Evolutionary conservation across 1,140 invertebrate genomes (phyloP).

Genomic region (Samia ricini): DNA sequence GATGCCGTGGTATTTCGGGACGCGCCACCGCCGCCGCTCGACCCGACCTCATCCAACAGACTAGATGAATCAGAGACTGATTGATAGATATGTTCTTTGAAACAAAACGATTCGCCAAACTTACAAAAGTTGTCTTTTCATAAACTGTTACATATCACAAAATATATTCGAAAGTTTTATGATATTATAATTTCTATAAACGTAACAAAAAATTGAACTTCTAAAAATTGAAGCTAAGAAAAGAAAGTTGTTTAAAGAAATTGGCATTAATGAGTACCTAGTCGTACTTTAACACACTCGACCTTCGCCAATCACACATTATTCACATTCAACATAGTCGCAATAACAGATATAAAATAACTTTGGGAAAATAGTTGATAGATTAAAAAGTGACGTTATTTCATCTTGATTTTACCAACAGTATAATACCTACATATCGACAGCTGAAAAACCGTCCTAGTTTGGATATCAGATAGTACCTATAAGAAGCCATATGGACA

Average conservation of each 20-base stretch:
- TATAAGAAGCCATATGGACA: neutral
- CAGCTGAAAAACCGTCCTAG: neutral
- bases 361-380: too few relatives aligned
- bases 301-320: too few relatives aligned
- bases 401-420: too few relatives aligned
- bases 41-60: conserved; percentile 50
- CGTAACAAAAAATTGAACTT: too few relatives aligned
- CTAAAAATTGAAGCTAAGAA: neutral
- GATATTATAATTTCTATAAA: too few relatives aligned
- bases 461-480: neutral
- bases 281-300: too few relatives aligned
- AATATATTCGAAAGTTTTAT: too few relatives aligned
- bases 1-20: conserved; percentile 69
- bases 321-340: too few relatives aligned
- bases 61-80: conserved; percentile 59
- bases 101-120: conserved; percentile 56
- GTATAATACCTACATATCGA: neutral
- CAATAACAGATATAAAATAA: too few relatives aligned
- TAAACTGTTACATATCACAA: too few relatives aligned
- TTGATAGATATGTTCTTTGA: conserved; percentile 59
- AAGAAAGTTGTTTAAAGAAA: too few relatives aligned
- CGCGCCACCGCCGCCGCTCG: conserved; percentile 39
- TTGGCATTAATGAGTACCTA: neutral
- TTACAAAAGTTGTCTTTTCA: conserved; percentile 11
- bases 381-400: too few relatives aligned